phyloP scores from a whole-genome alignment of 2,888 invertebrate species.

The Catocala fraxini region DNA sequence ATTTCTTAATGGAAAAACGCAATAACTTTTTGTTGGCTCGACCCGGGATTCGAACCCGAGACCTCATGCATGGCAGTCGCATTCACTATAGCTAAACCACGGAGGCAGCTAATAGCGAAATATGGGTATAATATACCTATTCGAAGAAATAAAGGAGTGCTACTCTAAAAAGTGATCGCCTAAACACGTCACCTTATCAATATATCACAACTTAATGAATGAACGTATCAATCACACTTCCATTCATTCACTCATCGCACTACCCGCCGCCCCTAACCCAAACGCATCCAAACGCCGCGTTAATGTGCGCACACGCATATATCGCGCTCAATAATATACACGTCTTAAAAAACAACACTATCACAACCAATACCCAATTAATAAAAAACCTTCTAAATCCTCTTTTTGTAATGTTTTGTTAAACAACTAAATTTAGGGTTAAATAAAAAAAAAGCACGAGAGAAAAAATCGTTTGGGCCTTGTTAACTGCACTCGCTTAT shows the following conservation, averaged over 20 bases:
- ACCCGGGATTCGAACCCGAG: too few relatives aligned
- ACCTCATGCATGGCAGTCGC: too few relatives aligned
- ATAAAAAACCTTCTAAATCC: slow-evolving; percentile 64
- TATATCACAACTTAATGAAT: background rate
- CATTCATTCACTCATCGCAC: slow-evolving; percentile 41
- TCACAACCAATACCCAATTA: slow-evolving; percentile 76
- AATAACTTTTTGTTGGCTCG: too few relatives aligned
- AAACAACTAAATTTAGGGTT: slow-evolving; percentile 84
- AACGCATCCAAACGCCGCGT: slow-evolving; percentile 67
- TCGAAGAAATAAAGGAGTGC: too few relatives aligned
- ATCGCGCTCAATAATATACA: slow-evolving; percentile 64
- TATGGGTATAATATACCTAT: too few relatives aligned
- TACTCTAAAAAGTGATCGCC: too few relatives aligned
- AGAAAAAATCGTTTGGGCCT: slow-evolving; percentile 51
- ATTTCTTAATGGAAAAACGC: too few relatives aligned
- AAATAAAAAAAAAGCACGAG: slow-evolving; percentile 32
- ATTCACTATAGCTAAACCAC: too few relatives aligned
- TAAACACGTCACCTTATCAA: background rate
- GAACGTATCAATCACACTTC: slow-evolving; percentile 4
- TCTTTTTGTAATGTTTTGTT: slow-evolving; percentile 81
- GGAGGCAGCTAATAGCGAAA: too few relatives aligned
- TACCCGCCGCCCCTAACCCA: slow-evolving; percentile 56
- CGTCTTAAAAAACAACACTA: slow-evolving; percentile 64
- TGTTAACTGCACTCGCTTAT: slow-evolving; percentile 70
- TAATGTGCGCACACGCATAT: slow-evolving; percentile 64